phyloP scores from a whole-genome alignment of 2,113 vertebrate genomes.

The Clarias magur region DNA sequence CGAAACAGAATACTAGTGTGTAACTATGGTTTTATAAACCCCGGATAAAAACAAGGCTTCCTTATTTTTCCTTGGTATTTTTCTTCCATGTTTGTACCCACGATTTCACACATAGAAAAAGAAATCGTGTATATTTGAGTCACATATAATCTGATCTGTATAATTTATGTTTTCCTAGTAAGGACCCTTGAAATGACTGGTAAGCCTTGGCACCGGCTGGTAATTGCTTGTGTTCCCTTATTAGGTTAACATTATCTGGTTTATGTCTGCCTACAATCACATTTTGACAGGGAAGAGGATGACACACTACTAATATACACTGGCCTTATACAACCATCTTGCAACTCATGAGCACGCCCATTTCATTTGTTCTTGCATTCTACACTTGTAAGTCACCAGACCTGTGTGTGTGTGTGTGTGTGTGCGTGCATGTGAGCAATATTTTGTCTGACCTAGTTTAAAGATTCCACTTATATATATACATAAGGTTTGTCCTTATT shows the following conservation, averaged over 20 bases:
- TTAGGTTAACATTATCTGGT: constrained; percentile 10
- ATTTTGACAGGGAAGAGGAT: background rate
- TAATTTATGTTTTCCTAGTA: background rate
- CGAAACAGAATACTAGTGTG: background rate
- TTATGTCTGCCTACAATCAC: constrained; percentile 4
- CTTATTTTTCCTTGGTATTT: background rate
- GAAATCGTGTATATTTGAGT: background rate
- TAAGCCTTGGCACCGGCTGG: background rate
- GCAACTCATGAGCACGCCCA: background rate
- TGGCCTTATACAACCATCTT: constrained; percentile 24
- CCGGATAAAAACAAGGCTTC: background rate
- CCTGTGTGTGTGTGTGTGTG: background rate
- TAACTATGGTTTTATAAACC: background rate
- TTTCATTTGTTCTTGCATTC: background rate
- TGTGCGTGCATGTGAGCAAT: background rate
- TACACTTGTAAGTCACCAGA: background rate
- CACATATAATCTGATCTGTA: background rate
- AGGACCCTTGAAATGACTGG: background rate
- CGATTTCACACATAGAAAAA: background rate
- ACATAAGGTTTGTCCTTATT: background rate
- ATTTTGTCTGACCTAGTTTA: background rate
- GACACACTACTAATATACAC: background rate
- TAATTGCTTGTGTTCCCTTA: constrained; percentile 8
- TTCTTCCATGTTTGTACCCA: background rate
- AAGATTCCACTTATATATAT: background rate